Conservation (phyloP, 30 jellyfish, hydroid and myxozoan species). For the Turritopsis rubra region DNA sequence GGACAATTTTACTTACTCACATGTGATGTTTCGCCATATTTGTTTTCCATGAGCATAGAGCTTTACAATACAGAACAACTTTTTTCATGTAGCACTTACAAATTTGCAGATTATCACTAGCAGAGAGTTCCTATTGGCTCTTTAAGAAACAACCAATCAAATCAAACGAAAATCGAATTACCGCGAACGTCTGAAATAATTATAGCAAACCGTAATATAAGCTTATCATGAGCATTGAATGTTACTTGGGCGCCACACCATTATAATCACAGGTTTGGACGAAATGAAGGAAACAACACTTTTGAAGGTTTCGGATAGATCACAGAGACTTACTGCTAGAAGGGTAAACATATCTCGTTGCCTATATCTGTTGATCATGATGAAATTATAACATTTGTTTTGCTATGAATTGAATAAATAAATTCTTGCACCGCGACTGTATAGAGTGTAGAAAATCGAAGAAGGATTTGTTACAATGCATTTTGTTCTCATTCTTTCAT, state of each 20-base stretch:
- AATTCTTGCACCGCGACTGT: no score
- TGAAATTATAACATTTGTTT: no score
- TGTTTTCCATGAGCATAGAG: background rate
- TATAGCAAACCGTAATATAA: background rate
- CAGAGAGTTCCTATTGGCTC: background rate
- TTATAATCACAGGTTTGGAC: background rate
- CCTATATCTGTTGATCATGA: no score
- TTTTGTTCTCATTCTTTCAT: no score
- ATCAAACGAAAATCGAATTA: background rate
- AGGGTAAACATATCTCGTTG: no score
- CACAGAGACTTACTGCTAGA: background rate
- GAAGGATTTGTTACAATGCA: no score
- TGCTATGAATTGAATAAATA: no score
- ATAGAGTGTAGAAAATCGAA: no score
- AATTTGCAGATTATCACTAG: background rate
- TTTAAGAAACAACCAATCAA: background rate
- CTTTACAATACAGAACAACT: background rate
- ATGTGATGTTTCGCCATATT: background rate
- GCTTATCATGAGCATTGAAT: background rate
- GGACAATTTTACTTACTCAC: background rate
- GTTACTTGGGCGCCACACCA: background rate
- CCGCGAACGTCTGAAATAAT: slow-evolving; percentile 18
- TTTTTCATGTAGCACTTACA: background rate
- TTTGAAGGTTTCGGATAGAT: background rate
- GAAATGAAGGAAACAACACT: background rate